phyloP scores from a whole-genome alignment of 2,888 invertebrate genomes.

The Hipparchia semele region DNA sequence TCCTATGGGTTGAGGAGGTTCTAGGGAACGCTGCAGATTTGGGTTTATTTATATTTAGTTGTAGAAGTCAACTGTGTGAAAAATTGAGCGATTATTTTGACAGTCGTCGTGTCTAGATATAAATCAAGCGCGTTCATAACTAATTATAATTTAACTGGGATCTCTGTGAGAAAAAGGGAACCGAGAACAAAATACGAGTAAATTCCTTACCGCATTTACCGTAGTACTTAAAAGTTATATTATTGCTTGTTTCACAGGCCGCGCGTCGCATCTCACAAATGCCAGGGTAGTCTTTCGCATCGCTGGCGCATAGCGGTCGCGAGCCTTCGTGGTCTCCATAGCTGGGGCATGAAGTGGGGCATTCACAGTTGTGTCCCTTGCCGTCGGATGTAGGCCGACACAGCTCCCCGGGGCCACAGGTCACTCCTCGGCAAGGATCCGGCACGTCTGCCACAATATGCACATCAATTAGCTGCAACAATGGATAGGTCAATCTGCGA shows the following conservation, averaged over 20 bases:
- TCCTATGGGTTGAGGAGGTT: neutral
- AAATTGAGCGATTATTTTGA: neutral
- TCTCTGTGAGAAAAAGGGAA: neutral
- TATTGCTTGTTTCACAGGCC: slow-evolving; percentile 88
- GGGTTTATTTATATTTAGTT: neutral
- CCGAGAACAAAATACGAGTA: neutral
- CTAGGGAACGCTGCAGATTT: neutral
- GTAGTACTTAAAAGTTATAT: slow-evolving; percentile 91
- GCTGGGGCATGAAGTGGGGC: slow-evolving; percentile 89
- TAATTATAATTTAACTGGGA: neutral
- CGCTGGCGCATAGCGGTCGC: slow-evolving; percentile 91
- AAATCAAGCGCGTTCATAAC: neutral
- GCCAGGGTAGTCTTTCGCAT: slow-evolving; percentile 92
- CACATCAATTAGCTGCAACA: slow-evolving; percentile 48
- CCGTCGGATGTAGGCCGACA: slow-evolving; percentile 88
- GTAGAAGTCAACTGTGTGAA: neutral
- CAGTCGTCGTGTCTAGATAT: neutral
- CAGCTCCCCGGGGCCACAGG: slow-evolving; percentile 91
- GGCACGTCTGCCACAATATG: slow-evolving; percentile 68
- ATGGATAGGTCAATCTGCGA: slow-evolving; percentile 42
- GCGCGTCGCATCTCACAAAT: slow-evolving; percentile 92
- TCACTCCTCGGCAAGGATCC: slow-evolving; percentile 90
- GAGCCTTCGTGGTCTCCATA: slow-evolving; percentile 93
- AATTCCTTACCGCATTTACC: slow-evolving; percentile 92
- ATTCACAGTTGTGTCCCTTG: slow-evolving; percentile 88